Evolutionary conservation across 2,888 invertebrate species (phyloP), one percentile per base, ranked within the genome.

Genomic region (Hanleya hanleyi): DNA sequence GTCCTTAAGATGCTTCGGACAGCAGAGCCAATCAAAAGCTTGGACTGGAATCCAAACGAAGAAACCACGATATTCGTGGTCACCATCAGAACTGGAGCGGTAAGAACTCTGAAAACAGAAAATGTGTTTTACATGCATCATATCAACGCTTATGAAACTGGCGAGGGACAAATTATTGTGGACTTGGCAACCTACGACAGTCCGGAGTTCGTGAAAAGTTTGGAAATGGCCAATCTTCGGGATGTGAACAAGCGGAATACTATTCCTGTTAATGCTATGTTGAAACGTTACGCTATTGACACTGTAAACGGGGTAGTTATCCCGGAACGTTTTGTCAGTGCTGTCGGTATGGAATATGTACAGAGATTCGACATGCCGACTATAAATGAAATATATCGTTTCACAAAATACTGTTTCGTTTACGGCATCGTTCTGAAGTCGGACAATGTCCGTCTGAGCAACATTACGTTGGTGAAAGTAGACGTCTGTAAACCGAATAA

Each of bases 51-150:
- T 51, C 70, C 76, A 0, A 75, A 84, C 18, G 69, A 80, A 9
- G 65, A 76, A 2, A 82, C 85, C 9, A 80, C 73, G 0, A 74
- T 88, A 4, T 86, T 84, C 66, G 82, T 87, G 6, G 79, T 87
- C 1, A 70, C 86, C 47, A 70, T 87, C 22, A 75, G 77, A 35
- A 78, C 82, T 0, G 83, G 85, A 1, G 57, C 78, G 15, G 77
- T 86, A 18, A 74, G 50, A 0, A 75, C 76, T 5, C 50, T 87
- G 41, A 69, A 76, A 57, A 83, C 84, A 9, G 80, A 76, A 1
- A 83, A 79, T 50, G 78, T 84, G 12, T 87, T 88, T 67, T 76
- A 78, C 36, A 88, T 87, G 88, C 89, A 89, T 69, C 85, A 85
- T 69, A 80, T 87, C 15, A 89, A 89, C 68, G 86, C 88, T 5